Evolutionary conservation across 2,113 vertebrate species (phyloP).

Genomic region (Psilopogon haemacephalus): DNA sequence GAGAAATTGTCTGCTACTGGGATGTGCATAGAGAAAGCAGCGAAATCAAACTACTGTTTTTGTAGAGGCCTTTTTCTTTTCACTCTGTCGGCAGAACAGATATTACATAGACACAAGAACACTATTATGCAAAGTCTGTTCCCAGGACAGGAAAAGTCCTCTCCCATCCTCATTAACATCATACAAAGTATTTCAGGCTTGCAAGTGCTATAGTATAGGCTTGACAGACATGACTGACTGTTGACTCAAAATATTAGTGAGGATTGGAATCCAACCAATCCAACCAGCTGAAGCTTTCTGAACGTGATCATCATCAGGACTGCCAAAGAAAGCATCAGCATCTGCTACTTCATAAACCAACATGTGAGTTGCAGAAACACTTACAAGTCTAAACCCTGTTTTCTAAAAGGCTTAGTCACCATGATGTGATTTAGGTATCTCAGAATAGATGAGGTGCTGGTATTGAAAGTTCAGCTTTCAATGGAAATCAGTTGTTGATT

Average conservation of each 20-base stretch:
- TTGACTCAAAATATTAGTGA: neutral
- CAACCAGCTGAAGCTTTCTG: neutral
- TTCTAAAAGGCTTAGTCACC: conserved; percentile 16
- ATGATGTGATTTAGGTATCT: neutral
- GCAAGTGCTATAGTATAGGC: neutral
- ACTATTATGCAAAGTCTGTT: neutral
- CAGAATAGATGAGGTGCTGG: neutral
- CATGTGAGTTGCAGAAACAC: conserved; percentile 19
- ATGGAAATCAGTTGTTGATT: neutral
- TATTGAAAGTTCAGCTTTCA: neutral
- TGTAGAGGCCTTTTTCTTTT: neutral
- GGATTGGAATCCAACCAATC: conserved; percentile 13
- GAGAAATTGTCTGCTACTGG: neutral
- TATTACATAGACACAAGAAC: neutral
- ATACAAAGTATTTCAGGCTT: conserved; percentile 32
- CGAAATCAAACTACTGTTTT: neutral
- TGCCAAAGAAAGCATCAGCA: conserved; percentile 54
- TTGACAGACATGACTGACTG: neutral
- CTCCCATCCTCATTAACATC: conserved; percentile 25
- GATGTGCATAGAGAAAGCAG: neutral
- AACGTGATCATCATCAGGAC: neutral
- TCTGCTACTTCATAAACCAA: neutral
- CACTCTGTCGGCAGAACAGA: neutral
- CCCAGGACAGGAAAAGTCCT: conserved; percentile 24
- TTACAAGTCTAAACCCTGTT: neutral